Conservation (phyloP, 2,888 invertebrate genomes). For the Cryptocephalus moraei region DNA sequence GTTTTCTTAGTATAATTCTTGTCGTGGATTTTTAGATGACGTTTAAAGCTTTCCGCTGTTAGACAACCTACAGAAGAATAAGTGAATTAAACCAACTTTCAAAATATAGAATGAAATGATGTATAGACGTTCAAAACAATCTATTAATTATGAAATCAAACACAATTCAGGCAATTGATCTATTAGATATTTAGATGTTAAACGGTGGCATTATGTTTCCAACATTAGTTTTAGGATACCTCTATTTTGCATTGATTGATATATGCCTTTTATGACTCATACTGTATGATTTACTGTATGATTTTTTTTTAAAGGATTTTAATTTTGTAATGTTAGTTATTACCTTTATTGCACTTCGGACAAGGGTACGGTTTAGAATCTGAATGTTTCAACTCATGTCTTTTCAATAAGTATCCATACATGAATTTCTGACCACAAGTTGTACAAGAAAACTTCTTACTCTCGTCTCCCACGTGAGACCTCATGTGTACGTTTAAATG, state of each 20-base stretch:
- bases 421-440: slow-evolving; percentile 26
- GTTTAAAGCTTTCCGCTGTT: slow-evolving; percentile 29
- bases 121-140: too few relatives aligned
- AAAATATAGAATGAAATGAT: slow-evolving; percentile 13
- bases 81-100: slow-evolving; percentile 21
- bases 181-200: too few relatives aligned
- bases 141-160: too few relatives aligned
- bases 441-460: slow-evolving; percentile 19
- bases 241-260: too few relatives aligned
- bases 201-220: too few relatives aligned
- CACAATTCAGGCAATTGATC: too few relatives aligned
- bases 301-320: too few relatives aligned
- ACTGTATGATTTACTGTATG: too few relatives aligned
- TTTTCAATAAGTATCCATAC: slow-evolving; percentile 27
- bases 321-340: background rate
- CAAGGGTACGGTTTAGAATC: slow-evolving; percentile 31
- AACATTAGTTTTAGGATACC: too few relatives aligned
- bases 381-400: slow-evolving; percentile 29
- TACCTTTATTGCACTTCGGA: slow-evolving; percentile 28
- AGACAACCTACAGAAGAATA: slow-evolving; percentile 25
- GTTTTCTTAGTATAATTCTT: slow-evolving; percentile 26
- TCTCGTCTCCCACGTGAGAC: slow-evolving; percentile 19
- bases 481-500: slow-evolving; percentile 21
- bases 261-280: too few relatives aligned
- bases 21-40: slow-evolving; percentile 32